These are phyloP conservation scores for Sorex fumeus DNA, from an alignment of 2,113 vertebrate species.

Conservation along the genomic window DNA sequence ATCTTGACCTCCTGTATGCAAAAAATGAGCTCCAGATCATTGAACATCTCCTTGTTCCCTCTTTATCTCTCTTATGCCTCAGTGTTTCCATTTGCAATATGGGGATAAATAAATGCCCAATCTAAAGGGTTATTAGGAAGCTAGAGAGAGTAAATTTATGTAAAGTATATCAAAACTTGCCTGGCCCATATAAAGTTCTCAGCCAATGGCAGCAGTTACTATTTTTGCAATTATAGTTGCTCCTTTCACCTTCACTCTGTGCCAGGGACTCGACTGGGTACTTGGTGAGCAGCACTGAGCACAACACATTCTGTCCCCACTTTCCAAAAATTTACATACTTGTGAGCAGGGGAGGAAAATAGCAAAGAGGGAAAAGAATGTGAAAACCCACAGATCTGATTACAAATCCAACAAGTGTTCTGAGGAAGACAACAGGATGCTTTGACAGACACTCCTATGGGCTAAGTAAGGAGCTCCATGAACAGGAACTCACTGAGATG, in stretches of 20 bases:
- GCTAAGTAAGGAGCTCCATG: too few relatives aligned
- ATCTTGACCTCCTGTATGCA: too few relatives aligned
- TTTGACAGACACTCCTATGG: neutral
- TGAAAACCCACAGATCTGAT: neutral
- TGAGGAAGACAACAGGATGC: neutral
- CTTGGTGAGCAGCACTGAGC: neutral
- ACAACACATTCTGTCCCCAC: too few relatives aligned
- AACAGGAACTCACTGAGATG: neutral
- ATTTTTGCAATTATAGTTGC: neutral
- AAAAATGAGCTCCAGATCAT: too few relatives aligned
- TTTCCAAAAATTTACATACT: neutral
- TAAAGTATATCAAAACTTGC: neutral
- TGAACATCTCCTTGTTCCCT: too few relatives aligned
- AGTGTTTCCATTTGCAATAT: conserved; percentile 41
- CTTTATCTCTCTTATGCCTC: neutral
- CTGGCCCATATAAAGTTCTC: neutral
- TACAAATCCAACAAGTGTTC: neutral
- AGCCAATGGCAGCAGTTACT: neutral
- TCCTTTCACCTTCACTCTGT: neutral
- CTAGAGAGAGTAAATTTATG: neutral
- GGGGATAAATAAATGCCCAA: neutral
- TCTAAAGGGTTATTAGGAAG: neutral
- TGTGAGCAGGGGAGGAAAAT: neutral
- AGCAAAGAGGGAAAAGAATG: neutral
- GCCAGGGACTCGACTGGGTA: neutral